Conservation (phyloP, 1,140 invertebrate species). For the Meloidogyne chitwoodi region DNA sequence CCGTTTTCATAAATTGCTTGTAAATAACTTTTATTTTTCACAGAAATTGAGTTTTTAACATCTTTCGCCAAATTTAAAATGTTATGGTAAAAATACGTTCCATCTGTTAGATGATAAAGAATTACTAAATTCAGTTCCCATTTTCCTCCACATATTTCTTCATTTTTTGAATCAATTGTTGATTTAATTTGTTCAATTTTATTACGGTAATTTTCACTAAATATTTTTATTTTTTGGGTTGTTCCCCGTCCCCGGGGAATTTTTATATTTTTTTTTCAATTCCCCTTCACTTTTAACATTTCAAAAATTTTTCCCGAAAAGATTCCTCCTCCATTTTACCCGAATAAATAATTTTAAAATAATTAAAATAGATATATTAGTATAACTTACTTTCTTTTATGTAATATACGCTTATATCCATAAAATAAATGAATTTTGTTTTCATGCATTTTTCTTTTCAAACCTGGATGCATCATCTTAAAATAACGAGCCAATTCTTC, state of each 20-base stretch:
- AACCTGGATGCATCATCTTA: background rate
- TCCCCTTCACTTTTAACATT: too few species aligned
- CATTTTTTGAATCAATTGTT: background rate
- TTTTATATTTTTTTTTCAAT: too few species aligned
- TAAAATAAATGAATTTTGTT: background rate
- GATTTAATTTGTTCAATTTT: background rate
- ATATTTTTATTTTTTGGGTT: too few species aligned
- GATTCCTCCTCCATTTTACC: too few species aligned
- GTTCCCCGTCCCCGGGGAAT: too few species aligned
- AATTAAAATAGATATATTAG: too few species aligned
- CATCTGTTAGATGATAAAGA: background rate
- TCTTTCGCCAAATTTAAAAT: background rate
- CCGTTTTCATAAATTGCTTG: background rate
- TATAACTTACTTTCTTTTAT: too few species aligned
- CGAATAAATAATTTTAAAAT: too few species aligned
- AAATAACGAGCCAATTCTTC: background rate
- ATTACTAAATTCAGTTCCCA: background rate
- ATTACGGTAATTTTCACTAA: too few species aligned
- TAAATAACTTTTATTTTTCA: background rate
- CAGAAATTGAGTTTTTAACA: background rate
- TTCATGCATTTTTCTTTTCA: background rate
- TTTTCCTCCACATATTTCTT: background rate
- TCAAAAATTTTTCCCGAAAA: too few species aligned
- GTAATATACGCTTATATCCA: too few species aligned
- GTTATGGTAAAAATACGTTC: background rate